Base-by-base conservation (phyloP, 2,797 vertebrate species). In the Pygocentrus nattereri region DNA sequence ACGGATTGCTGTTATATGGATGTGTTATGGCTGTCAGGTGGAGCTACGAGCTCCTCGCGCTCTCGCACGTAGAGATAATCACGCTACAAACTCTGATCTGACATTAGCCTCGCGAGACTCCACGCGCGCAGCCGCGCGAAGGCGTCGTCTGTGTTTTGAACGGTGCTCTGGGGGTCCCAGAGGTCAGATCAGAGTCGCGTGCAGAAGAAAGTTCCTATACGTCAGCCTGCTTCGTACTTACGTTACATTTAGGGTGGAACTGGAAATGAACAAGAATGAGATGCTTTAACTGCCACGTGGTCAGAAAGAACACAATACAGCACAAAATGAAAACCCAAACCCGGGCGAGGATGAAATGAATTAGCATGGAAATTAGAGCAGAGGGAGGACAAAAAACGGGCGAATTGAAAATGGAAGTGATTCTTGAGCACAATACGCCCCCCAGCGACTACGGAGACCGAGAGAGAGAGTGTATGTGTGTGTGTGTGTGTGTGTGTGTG, bases 1-100 rank as follows among this genome's bases (percentile, higher is more conserved):
- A 25, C 13, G 54, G 54, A 38, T 41, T n/a, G n/a, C n/a, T 95
- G 92, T 94, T 95, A 94, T 87, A 93, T 97, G 94, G 97, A 97
- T 97, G 94, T 97, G 97, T 97, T 94, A 97, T 97, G 95, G 92
- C 93, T 44, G 41, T 8, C 8, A 41, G 41, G 44, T n/a, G n/a
- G n/a, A n/a, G n/a, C n/a, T 94, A n/a, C 11, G 56, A 58, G 21
- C 15, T 18, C 8, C 16, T 4, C 49, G 49, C 49, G 49, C 49
- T 18, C 16, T 4, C 13, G 15, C 6, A 16, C 47, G 4, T 49
- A 0, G 5, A 49, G 3, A 49, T 4, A 16, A 15, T 16, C 16
- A 18, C 49, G 16, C 49, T 6, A 10, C 41, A 44, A 44, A 44
- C 41, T 44, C 41, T 44, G 41, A 5, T 21, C 1, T n/a, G 5